Base-by-base conservation (phyloP, 1,140 invertebrate species). In the Macrocentrus cingulum region DNA sequence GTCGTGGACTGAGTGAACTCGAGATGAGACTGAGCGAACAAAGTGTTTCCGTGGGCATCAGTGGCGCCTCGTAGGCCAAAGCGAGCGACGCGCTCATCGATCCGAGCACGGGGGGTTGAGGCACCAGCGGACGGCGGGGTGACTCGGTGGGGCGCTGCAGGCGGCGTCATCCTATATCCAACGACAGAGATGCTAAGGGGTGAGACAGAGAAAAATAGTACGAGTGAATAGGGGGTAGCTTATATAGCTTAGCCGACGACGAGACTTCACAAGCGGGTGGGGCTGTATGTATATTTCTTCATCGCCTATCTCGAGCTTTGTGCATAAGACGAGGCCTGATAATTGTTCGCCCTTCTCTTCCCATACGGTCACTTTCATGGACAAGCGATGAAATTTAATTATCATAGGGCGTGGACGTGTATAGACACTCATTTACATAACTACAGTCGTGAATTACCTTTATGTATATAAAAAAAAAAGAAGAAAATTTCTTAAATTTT, bases 1-100 rank as follows among this genome's bases (percentile, higher is more conserved):
- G 67, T 76, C 71, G 70, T 78, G 65, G 73, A 78, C 75, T 76
- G 77, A 77, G 71, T 79, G 72, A 75, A 78, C 70, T 71, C 70
- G 74, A 74, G 69, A 72, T 75, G 66, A 68, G 70, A 78, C 77
- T 77, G 71, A 76, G 64, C 68, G 64, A 60, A 64, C 23, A 34
- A 58, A 29, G 66, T 64, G 65, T 42, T 44, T 16, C 22, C 25
- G 25, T 42, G 42, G 45, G 60, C 60, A 69, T 48, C 67, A 52
- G 59, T 73, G 68, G 72, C 74, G 74, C 67, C 74, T 56, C 61
- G 60, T 46, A 59, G 67, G 49, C 32, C 49, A 51, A 32, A 36
- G 62, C 41, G 45, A 34, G 29, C 62, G 71, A 70, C 42, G 63
- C 25, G 49, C 18, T 18, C 32, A 51, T 51, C 49, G 49, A 51